phyloP scores from a whole-genome alignment of 2,888 invertebrate species.

The Arrhopalites spinosus region DNA sequence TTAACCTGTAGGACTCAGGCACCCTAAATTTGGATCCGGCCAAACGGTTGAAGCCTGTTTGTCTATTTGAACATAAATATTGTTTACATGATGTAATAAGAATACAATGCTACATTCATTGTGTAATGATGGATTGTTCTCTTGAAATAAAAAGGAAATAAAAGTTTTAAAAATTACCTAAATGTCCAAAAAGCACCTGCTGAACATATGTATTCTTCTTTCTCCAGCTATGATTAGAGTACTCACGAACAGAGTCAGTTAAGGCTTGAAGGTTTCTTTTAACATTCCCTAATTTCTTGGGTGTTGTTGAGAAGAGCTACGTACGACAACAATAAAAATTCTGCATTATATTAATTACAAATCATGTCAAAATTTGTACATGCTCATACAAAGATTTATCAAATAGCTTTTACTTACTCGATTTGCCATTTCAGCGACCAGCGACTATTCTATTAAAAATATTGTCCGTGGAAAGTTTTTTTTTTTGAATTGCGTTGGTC shows the following conservation, averaged over 20 bases:
- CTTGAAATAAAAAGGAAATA: neutral
- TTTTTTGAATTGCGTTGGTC: no score
- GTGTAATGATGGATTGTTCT: neutral
- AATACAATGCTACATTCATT: neutral
- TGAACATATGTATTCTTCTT: conserved; percentile 55
- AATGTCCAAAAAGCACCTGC: conserved; percentile 52
- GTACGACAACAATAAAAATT: conserved; percentile 23
- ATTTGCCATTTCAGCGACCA: conserved; percentile 44
- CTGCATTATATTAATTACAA: neutral
- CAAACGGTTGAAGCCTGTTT: conserved; percentile 44
- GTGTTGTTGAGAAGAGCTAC: conserved; percentile 48
- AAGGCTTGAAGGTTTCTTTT: conserved; percentile 41
- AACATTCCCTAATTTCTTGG: conserved; percentile 45
- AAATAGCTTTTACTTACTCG: conserved; percentile 37
- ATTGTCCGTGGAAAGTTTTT: no score
- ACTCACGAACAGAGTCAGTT: conserved; percentile 40
- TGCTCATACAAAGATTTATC: neutral
- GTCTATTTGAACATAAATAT: conserved; percentile 21
- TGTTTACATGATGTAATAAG: neutral
- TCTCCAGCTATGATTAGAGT: conserved; percentile 52
- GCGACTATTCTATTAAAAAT: no score
- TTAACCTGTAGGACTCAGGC: conserved; percentile 67
- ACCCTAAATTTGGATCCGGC: conserved; percentile 67
- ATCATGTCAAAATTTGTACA: neutral
- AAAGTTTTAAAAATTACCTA: conserved; percentile 39